Conservation (phyloP, 1,140 invertebrate genomes). For the Drosophila rufa region DNA sequence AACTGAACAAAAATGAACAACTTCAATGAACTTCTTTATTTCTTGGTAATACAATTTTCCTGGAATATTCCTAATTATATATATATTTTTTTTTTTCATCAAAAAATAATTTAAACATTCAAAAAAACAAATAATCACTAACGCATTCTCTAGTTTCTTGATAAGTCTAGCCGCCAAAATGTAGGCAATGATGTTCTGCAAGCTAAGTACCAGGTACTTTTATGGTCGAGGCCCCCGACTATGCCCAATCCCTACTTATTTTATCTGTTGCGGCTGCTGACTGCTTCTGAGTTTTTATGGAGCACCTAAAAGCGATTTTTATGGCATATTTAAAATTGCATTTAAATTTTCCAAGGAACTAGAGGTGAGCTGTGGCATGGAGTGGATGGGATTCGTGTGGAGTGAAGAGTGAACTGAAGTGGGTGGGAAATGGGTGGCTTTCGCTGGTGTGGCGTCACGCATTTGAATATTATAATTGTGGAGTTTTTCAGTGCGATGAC, state of each 20-base stretch:
- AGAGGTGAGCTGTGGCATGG: neutral
- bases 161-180: neutral
- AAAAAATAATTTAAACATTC: too few species aligned
- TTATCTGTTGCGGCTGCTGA: neutral
- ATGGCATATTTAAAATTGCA: conserved; percentile 75
- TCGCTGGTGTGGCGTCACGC: conserved; percentile 38
- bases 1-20: too few species aligned
- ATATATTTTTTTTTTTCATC: too few species aligned
- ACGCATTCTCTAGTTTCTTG: too few species aligned
- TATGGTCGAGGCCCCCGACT: neutral
- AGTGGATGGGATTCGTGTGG: neutral
- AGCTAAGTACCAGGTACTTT: neutral
- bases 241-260: neutral
- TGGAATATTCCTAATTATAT: too few species aligned
- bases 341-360: conserved; percentile 52
- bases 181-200: neutral
- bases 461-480: conserved; percentile 79
- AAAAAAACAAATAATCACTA: too few species aligned
- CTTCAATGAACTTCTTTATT: too few species aligned
- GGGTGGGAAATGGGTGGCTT: conserved; percentile 12
- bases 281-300: conserved; percentile 27
- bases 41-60: too few species aligned
- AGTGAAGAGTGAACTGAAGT: conserved; percentile 4
- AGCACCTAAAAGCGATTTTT: conserved; percentile 49
- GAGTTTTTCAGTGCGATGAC: conserved; percentile 17